phyloP scores from a whole-genome alignment of 2,888 invertebrate species.

The Ichneumoninae sp. region DNA sequence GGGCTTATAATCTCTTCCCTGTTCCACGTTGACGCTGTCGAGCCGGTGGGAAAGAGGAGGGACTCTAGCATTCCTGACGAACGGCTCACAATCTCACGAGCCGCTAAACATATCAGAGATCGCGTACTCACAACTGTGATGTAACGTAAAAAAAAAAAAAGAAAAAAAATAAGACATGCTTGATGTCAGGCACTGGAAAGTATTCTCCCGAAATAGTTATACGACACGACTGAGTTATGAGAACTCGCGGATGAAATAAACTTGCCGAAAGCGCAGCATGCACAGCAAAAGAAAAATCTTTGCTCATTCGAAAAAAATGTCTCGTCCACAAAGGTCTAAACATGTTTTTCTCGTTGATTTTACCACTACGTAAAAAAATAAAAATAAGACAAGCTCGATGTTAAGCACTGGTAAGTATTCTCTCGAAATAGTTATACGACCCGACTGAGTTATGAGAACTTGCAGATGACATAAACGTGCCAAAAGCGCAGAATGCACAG shows the following conservation, averaged over 20 bases:
- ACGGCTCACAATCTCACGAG: slow-evolving; percentile 55
- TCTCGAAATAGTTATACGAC: background rate
- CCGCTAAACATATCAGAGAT: slow-evolving; percentile 41
- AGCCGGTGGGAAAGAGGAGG: slow-evolving; percentile 40
- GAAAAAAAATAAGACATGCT: too few relatives aligned
- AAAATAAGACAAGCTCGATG: background rate
- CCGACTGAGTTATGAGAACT: too few relatives aligned
- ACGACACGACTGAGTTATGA: too few relatives aligned
- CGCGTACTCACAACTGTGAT: slow-evolving; percentile 22
- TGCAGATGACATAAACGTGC: too few relatives aligned
- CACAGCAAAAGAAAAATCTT: too few relatives aligned
- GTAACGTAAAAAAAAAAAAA: background rate
- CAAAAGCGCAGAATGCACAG: too few relatives aligned
- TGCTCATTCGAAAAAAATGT: too few relatives aligned
- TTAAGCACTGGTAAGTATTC: background rate
- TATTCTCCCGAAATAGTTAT: background rate
- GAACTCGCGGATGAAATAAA: too few relatives aligned
- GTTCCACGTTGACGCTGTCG: background rate
- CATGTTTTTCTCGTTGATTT: too few relatives aligned
- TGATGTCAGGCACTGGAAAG: background rate
- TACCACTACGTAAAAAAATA: too few relatives aligned
- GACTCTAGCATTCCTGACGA: slow-evolving; percentile 55
- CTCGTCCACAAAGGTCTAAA: too few relatives aligned
- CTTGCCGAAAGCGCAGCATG: too few relatives aligned
- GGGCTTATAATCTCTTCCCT: slow-evolving; percentile 9